Evolutionary conservation across 2,888 invertebrate species (phyloP).

Genomic region (Caenorhabditis sp.): DNA sequence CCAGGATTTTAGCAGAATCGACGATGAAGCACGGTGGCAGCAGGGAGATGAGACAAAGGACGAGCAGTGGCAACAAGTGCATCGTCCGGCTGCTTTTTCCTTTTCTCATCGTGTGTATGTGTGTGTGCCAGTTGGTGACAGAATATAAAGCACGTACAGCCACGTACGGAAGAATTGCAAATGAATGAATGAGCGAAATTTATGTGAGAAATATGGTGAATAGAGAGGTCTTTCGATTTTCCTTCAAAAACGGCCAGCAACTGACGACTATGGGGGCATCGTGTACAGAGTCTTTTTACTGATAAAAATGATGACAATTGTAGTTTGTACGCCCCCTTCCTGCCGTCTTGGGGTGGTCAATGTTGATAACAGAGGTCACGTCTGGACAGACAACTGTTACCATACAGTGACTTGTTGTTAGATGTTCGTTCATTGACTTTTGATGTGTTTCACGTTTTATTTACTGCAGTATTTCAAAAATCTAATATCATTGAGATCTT

Average conservation of each 20-base stretch:
- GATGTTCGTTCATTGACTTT: no score
- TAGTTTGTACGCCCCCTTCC: not conserved
- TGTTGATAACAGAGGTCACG: constrained; percentile 32
- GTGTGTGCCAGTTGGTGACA: not conserved
- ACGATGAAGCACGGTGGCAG: constrained; percentile 26
- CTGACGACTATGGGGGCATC: not conserved
- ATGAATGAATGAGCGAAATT: constrained; percentile 4
- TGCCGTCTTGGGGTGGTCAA: constrained; percentile 8
- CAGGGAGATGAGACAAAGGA: constrained; percentile 29
- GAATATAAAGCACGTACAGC: no score
- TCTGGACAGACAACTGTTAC: not conserved
- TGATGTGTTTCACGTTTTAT: not conserved
- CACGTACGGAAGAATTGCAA: not conserved
- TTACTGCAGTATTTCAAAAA: not conserved
- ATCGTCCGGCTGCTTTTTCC: no score
- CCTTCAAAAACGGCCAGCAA: not conserved
- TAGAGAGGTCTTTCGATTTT: not conserved
- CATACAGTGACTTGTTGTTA: no score
- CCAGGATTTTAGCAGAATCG: constrained; percentile 56
- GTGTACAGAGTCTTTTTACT: not conserved
- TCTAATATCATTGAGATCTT: constrained; percentile 33
- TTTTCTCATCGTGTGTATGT: constrained; percentile 26
- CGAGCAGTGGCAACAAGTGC: constrained; percentile 26
- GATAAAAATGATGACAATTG: constrained; percentile 31
- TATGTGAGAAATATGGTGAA: constrained; percentile 4